Conservation (phyloP, 2,113 vertebrate genomes). For the Serilophus lunatus region DNA sequence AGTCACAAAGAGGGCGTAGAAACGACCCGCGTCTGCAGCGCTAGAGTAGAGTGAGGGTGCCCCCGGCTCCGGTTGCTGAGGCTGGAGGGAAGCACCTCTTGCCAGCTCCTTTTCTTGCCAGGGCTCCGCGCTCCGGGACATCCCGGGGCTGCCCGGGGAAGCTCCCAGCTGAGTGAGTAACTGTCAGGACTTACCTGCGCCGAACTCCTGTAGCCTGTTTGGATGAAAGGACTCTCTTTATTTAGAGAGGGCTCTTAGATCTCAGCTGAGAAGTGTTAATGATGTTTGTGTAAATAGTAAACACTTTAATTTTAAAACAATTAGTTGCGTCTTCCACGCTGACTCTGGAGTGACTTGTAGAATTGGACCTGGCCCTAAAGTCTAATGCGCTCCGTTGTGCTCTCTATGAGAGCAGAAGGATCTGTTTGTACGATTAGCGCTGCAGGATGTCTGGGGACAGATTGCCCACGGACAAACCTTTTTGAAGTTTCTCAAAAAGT, state of each 20-base stretch:
- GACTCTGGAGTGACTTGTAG: background rate
- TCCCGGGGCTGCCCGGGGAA: background rate
- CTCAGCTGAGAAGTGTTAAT: background rate
- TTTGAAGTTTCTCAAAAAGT: background rate
- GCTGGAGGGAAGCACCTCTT: background rate
- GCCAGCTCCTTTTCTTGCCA: background rate
- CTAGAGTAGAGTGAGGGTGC: background rate
- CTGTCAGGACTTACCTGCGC: background rate
- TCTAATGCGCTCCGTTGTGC: background rate
- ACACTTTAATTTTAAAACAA: background rate
- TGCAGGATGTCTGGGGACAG: background rate
- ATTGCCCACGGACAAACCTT: background rate
- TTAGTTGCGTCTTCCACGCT: accelerated
- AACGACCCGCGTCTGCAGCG: accelerated
- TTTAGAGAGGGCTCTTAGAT: background rate
- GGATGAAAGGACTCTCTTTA: background rate
- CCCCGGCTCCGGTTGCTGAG: accelerated
- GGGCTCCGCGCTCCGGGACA: background rate
- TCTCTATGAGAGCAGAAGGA: background rate
- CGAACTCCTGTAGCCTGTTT: background rate
- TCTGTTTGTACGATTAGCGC: background rate
- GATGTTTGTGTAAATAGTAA: background rate
- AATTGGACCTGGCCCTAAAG: background rate
- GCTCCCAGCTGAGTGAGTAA: background rate
- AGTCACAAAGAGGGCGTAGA: accelerated